Percentiles rank a stretch among this genome's conserved stretches.
Evolutionary conservation across 2,797 vertebrate genomes (phyloP).

Genomic region (Pangasius macronema): DNA sequence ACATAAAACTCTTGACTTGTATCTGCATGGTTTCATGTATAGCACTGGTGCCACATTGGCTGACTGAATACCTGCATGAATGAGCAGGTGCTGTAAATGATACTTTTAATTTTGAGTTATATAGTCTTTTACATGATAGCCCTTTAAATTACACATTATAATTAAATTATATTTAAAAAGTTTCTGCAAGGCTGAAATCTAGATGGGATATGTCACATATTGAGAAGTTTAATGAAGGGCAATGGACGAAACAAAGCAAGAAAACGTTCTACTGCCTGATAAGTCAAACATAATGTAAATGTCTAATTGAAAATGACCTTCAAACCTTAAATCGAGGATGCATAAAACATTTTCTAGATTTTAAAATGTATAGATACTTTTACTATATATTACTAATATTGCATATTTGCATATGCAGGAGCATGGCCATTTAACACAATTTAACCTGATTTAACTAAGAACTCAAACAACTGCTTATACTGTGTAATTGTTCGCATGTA

Average conservation of each 20-base stretch:
- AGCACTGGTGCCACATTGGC: neutral
- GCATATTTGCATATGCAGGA: neutral
- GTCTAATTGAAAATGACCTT: neutral
- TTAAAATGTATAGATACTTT: neutral
- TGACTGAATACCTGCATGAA: neutral
- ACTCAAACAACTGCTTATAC: neutral
- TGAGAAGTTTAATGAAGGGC: neutral
- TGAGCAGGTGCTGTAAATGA: neutral
- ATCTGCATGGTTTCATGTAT: conserved; percentile 2
- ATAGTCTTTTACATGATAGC: neutral
- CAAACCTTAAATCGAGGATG: neutral
- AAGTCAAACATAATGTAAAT: neutral
- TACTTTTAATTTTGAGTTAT: neutral
- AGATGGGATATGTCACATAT: neutral
- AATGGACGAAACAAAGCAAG: neutral
- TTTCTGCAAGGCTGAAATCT: neutral
- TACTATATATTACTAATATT: neutral
- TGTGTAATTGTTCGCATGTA: neutral
- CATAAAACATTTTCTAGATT: neutral
- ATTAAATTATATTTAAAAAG: too few relatives aligned
- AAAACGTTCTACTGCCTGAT: neutral
- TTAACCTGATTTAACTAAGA: neutral
- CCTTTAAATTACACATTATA: neutral
- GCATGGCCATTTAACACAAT: neutral
- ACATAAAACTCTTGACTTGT: neutral